Conservation (phyloP, 1,140 invertebrate species). For the Triops cancriformis region DNA sequence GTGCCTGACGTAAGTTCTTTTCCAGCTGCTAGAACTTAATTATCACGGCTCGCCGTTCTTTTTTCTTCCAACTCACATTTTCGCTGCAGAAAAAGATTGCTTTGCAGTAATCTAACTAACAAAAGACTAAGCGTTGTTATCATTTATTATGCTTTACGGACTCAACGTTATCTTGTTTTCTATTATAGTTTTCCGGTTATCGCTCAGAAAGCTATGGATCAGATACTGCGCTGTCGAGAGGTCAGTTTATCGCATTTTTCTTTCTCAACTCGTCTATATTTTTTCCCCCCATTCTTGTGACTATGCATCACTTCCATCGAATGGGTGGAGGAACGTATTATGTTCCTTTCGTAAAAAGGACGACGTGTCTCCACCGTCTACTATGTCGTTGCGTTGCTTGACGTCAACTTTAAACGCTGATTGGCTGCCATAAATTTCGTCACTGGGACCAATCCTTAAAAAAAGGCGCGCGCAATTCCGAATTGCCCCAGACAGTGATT, state of each 20-base stretch:
- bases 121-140: not conserved
- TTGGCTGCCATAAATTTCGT: no score
- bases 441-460: no score
- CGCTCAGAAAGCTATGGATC: conserved; percentile 27
- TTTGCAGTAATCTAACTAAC: conserved; percentile 10
- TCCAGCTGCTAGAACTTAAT: not conserved
- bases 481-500: no score
- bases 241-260: conserved; percentile 30
- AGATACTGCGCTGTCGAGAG: conserved; percentile 34
- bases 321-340: no score
- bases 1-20: conserved; percentile 23
- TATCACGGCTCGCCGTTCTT: conserved; percentile 11
- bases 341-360: no score
- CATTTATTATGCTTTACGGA: conserved; percentile 14
- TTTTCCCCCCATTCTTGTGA: not conserved
- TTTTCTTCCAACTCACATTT: conserved; percentile 35
- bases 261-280: conserved; percentile 7
- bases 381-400: no score
- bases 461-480: no score
- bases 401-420: no score
- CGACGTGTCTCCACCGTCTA: no score
- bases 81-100: not conserved
- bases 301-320: no score
- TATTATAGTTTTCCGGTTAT: conserved; percentile 29
- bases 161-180: conserved; percentile 6